These are phyloP conservation scores for Melanostoma mellinum DNA, from an alignment of 2,888 invertebrate genomes.

Conservation along the genomic window DNA sequence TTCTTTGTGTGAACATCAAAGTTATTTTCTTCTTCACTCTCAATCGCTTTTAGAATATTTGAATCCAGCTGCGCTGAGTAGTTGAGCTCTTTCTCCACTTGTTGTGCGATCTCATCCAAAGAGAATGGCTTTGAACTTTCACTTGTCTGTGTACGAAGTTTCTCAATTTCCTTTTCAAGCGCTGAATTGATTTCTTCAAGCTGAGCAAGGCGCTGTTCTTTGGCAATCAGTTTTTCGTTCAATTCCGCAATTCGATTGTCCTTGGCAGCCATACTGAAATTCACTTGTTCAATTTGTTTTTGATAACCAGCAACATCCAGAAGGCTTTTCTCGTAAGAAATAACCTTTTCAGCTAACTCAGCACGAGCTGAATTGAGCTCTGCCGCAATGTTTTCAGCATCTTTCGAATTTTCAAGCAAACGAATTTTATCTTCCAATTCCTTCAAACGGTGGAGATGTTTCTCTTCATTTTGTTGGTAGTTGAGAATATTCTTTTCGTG, in stretches of 20 bases:
- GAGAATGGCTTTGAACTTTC: slow-evolving; percentile 80
- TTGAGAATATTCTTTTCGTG: slow-evolving; percentile 77
- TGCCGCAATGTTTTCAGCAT: slow-evolving; percentile 58
- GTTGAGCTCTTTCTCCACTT: slow-evolving; percentile 85
- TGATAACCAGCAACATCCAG: slow-evolving; percentile 81
- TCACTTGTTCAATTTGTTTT: slow-evolving; percentile 84
- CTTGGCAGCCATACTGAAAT: slow-evolving; percentile 84
- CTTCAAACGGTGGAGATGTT: slow-evolving; percentile 75
- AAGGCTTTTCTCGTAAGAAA: slow-evolving; percentile 80
- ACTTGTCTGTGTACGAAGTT: slow-evolving; percentile 77
- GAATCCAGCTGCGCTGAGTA: slow-evolving; percentile 85
- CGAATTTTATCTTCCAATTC: slow-evolving; percentile 77
- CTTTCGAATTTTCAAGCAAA: slow-evolving; percentile 74
- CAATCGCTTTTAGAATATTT: slow-evolving; percentile 84
- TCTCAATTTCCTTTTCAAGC: slow-evolving; percentile 81
- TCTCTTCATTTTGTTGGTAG: slow-evolving; percentile 77
- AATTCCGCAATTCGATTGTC: slow-evolving; percentile 82
- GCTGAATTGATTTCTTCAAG: slow-evolving; percentile 83
- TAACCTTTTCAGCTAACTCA: slow-evolving; percentile 81
- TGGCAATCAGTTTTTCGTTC: slow-evolving; percentile 74
- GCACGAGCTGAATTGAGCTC: slow-evolving; percentile 82
- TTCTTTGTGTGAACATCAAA: slow-evolving; percentile 79
- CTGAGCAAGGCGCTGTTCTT: slow-evolving; percentile 75
- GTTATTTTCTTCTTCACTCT: slow-evolving; percentile 82
- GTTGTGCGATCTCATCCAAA: slow-evolving; percentile 83